A percentile compares a stretch with the other conserved stretches of the same genome.
Conservation (phyloP, 2,888 invertebrate species). For the Drosophila mimica region DNA sequence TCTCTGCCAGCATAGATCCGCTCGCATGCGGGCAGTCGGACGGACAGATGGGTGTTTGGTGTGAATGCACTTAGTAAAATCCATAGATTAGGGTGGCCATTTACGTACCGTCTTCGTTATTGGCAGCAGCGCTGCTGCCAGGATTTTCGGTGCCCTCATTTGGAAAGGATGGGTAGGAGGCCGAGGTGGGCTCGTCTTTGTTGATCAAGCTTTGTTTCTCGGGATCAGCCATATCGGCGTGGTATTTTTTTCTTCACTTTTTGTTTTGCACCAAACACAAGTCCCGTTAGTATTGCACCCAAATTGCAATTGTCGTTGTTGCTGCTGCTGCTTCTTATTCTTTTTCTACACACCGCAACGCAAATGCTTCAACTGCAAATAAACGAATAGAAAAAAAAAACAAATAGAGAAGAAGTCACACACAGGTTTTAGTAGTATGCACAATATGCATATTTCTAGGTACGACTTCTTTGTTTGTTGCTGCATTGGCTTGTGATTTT, state of each 20-base stretch:
- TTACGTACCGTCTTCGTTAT: slow-evolving; percentile 71
- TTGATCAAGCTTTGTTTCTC: slow-evolving; percentile 83
- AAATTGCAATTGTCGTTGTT: slow-evolving; percentile 51
- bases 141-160: slow-evolving; percentile 70
- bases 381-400: slow-evolving; percentile 17
- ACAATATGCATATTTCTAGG: slow-evolving; percentile 35
- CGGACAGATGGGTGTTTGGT: not conserved
- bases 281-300: slow-evolving; percentile 54
- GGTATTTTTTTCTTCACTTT: slow-evolving; percentile 9
- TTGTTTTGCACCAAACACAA: slow-evolving; percentile 34
- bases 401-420: slow-evolving; percentile 11
- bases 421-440: slow-evolving; percentile 31
- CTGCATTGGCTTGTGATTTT: slow-evolving; percentile 48
- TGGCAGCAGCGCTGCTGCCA: slow-evolving; percentile 52
- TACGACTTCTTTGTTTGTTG: slow-evolving; percentile 66
- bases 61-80: slow-evolving; percentile 59
- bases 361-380: slow-evolving; percentile 69
- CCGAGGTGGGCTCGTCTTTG: slow-evolving; percentile 70
- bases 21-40: slow-evolving; percentile 19
- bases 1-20: slow-evolving; percentile 48
- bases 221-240: slow-evolving; percentile 81
- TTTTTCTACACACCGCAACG: slow-evolving; percentile 55
- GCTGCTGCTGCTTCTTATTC: slow-evolving; percentile 34
- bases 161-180: slow-evolving; percentile 74
- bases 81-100: slow-evolving; percentile 13